phyloP scores from a whole-genome alignment of 1,140 invertebrate species.

The Calosoma granatense region DNA sequence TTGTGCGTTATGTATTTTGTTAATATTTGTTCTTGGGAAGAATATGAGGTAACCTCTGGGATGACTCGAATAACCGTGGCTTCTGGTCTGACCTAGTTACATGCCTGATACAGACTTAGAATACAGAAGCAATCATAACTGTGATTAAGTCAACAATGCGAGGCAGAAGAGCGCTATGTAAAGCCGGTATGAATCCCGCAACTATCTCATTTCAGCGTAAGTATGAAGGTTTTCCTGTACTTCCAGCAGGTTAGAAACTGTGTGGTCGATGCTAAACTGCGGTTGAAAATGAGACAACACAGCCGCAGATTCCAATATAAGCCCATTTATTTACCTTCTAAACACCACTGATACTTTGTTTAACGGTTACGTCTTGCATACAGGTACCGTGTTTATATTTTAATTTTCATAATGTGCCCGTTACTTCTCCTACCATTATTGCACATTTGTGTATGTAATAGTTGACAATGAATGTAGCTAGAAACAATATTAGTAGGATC shows the following conservation, averaged over 20 bases:
- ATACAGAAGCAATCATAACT: neutral
- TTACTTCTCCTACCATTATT: neutral
- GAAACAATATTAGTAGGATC: no score
- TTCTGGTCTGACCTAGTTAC: neutral
- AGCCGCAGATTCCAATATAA: neutral
- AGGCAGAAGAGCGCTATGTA: neutral
- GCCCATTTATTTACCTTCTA: neutral
- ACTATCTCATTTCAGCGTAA: neutral
- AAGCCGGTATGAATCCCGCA: no score
- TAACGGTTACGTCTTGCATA: neutral
- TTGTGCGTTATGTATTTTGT: no score
- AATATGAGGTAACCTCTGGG: no score
- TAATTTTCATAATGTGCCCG: neutral
- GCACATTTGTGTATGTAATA: no score
- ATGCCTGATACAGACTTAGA: neutral
- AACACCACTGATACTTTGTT: neutral
- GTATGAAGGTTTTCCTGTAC: neutral
- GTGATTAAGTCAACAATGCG: neutral
- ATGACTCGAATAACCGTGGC: no score
- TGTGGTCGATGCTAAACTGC: neutral
- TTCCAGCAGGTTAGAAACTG: neutral
- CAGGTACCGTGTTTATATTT: neutral
- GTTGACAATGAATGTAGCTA: no score
- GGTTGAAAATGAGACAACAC: no score
- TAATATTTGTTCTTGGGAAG: no score